A percentile compares a stretch with the other conserved stretches of the same genome.
These are phyloP conservation scores for Ochropleura leucogaster DNA, from an alignment of 2,888 invertebrate genomes.

Conservation along the genomic window DNA sequence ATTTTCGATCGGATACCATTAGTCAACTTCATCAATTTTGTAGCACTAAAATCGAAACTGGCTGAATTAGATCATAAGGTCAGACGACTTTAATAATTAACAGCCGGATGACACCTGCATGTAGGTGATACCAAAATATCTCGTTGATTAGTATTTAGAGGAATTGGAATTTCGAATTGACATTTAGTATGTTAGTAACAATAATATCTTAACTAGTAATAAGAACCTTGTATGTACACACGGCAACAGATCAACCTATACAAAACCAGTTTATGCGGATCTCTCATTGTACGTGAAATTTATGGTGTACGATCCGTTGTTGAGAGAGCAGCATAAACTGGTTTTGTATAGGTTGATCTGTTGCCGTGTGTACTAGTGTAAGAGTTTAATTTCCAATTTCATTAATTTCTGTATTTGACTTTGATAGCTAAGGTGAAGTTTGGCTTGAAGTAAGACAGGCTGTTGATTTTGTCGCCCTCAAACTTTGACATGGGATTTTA, in stretches of 20 bases:
- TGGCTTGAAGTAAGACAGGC: constrained; percentile 1
- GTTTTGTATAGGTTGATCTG: too few species aligned
- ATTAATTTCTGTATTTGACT: constrained; percentile 1
- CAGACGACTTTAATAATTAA: background rate
- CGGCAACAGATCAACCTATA: too few species aligned
- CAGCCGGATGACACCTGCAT: too few species aligned
- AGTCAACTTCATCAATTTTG: background rate
- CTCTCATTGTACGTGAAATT: too few species aligned
- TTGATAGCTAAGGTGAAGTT: background rate
- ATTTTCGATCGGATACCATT: background rate
- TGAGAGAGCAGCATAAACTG: too few species aligned
- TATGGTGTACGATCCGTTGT: too few species aligned
- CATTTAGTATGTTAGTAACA: background rate
- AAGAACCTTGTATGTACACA: background rate
- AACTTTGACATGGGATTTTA: constrained; percentile 1
- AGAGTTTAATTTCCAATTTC: background rate
- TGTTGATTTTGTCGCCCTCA: background rate
- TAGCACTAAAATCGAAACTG: background rate
- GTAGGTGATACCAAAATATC: background rate
- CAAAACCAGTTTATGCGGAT: too few species aligned
- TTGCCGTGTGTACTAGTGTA: background rate
- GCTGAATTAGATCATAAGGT: background rate
- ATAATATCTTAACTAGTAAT: background rate
- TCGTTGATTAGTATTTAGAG: too few species aligned
- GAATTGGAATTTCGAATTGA: background rate